These are phyloP conservation scores for Cryptoprocta ferox DNA, from an alignment of 2,797 vertebrate genomes.

Conservation along the genomic window DNA sequence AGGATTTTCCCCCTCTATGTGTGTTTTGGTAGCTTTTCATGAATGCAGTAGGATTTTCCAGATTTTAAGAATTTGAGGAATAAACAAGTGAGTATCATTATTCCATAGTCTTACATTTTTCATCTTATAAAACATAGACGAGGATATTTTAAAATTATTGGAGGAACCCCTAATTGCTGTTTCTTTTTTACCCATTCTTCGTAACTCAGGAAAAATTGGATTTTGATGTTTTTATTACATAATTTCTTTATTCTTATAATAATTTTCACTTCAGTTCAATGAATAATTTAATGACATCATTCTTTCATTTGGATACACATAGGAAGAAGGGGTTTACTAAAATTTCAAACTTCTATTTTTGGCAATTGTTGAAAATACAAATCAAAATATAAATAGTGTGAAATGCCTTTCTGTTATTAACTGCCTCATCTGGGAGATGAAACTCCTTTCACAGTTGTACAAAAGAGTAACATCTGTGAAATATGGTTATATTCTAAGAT, in stretches of 20 bases:
- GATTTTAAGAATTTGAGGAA: background rate
- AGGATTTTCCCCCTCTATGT: background rate
- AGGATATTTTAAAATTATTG: background rate
- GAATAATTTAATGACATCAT: background rate
- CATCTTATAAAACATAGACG: background rate
- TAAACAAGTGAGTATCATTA: background rate
- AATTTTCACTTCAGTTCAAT: background rate
- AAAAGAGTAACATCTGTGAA: background rate
- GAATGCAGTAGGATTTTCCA: background rate
- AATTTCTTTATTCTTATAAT: background rate
- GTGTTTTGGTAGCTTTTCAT: background rate
- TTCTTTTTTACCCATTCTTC: background rate
- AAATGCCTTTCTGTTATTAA: background rate
- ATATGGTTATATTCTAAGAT: background rate
- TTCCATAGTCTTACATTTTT: background rate
- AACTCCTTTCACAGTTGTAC: background rate
- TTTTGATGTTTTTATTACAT: background rate
- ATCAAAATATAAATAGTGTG: background rate
- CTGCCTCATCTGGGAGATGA: background rate
- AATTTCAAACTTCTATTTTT: background rate
- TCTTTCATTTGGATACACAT: background rate
- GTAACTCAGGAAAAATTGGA: background rate
- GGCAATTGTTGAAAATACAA: background rate
- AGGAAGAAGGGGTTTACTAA: background rate
- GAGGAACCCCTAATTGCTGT: background rate